Percentiles rank a stretch among this genome's conserved stretches.
Evolutionary conservation across 2,888 invertebrate genomes (phyloP).

Genomic region (Frankliniella fusca): DNA sequence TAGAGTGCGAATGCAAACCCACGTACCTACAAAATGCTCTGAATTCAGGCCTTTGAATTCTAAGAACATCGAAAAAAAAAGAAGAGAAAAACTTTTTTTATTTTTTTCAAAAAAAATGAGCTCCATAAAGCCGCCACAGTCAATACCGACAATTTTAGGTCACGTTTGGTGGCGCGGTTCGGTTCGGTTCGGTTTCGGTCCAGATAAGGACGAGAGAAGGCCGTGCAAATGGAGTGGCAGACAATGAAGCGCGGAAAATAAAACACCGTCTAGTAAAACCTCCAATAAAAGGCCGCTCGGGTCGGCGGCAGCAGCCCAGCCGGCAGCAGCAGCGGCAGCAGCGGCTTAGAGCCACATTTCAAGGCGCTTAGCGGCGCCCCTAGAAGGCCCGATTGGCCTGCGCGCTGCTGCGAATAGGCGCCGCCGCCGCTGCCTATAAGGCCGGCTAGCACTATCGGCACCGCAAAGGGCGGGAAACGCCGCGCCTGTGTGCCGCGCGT

Average conservation of each 20-base stretch:
- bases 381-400: conserved; percentile 9
- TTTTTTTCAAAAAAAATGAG: too few relatives aligned
- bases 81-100: too few relatives aligned
- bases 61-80: too few relatives aligned
- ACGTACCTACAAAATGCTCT: too few relatives aligned
- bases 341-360: neutral
- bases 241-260: conserved; percentile 10
- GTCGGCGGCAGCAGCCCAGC: neutral
- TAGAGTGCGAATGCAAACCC: too few relatives aligned
- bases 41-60: too few relatives aligned
- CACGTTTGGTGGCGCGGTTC: too few relatives aligned
- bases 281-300: neutral
- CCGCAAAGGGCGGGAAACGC: neutral
- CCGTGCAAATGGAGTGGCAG: neutral
- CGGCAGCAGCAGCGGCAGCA: neutral
- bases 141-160: too few relatives aligned
- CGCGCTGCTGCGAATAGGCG: neutral
- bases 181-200: too few relatives aligned
- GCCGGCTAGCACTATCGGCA: neutral
- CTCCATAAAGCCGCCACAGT: too few relatives aligned
- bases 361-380: neutral
- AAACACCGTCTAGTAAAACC: conserved; percentile 13
- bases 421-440: neutral
- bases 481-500: neutral
- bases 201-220: neutral